Evolutionary conservation across 2,113 vertebrate genomes (phyloP), one percentile per base, ranked within the genome.

Genomic region (Corapipo altera): DNA sequence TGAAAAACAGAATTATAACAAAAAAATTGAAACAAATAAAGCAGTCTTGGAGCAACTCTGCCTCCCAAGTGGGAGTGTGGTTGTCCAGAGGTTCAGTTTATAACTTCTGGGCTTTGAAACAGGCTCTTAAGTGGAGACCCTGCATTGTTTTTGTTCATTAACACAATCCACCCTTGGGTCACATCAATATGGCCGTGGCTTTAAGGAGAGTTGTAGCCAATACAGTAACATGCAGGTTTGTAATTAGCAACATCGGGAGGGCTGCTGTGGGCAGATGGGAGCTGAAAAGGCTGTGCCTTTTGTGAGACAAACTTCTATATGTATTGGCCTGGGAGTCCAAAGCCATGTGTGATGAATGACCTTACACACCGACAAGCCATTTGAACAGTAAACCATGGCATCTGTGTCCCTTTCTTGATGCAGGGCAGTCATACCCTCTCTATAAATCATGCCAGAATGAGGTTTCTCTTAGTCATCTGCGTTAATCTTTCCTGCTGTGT

Each of bases 231-330:
- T 28, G 55, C 76, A 75, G 82, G 65, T 48, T 52, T 1, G 10
- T 55, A 74, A 95, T 95, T 88, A 94, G 59, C 44, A 65, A 6
- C 0, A 0, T 23, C 96, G 91, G 95, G 91, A 95, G 39, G 59
- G 49, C 16, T 88, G 77, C 37, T 77, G 51, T 74, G 91, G 78
- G 73, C 92, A 94, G 92, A 89, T 93, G 95, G 91, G 90, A 95
- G 46, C 27, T 0, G 7, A 74, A 87, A 83, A 85, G 70, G 27
- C 51, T 73, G 39, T 0, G 12, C 20, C 87, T 90, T 30, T 37
- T 81, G 69, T 80, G 73, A 85, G 70, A 58, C 64, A 44, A 46
- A 37, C 64, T 91, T 94, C 96, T 88, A 70, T 59, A 27, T 2
- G 7, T 28, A 62, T 28, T 92, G 94, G 80, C 73, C 67, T 73